Conservation (phyloP, 2,113 vertebrate species). For the Ginglymostoma cirratum region DNA sequence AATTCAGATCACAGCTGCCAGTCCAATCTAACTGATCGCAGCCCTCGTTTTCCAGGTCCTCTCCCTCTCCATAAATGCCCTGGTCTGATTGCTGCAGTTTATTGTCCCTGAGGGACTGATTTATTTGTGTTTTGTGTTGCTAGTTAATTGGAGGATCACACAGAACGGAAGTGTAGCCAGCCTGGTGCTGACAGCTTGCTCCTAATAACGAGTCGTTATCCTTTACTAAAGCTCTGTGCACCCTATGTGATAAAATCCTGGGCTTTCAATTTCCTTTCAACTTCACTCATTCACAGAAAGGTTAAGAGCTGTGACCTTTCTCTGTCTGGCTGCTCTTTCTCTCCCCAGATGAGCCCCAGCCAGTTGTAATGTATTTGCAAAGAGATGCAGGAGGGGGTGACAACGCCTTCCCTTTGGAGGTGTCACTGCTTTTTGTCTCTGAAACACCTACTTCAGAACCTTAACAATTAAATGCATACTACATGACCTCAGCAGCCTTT, state of each 20-base stretch:
- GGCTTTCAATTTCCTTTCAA: slow-evolving; percentile 30
- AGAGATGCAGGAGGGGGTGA: not conserved
- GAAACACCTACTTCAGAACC: not conserved
- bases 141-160: slow-evolving; percentile 34
- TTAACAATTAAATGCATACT: not conserved
- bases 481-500: not conserved
- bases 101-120: slow-evolving; percentile 23
- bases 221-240: slow-evolving; percentile 20
- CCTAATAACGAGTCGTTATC: slow-evolving; percentile 30
- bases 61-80: not conserved
- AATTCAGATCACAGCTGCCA: not conserved
- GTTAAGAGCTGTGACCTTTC: slow-evolving; percentile 31
- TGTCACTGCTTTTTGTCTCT: not conserved
- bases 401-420: not conserved
- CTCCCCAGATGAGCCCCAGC: not conserved
- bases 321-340: not conserved
- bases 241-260: slow-evolving; percentile 9
- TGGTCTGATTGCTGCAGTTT: not conserved
- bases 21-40: not conserved
- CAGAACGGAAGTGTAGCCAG: not conserved
- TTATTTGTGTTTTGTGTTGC: slow-evolving; percentile 32
- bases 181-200: slow-evolving; percentile 25
- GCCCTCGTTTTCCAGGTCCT: slow-evolving; percentile 20
- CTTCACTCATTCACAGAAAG: not conserved
- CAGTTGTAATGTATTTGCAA: not conserved